A percentile compares a stretch with the other conserved stretches of the same genome.
phyloP scores from a whole-genome alignment of 2,888 invertebrate genomes.

The Catotricha subobsoleta region DNA sequence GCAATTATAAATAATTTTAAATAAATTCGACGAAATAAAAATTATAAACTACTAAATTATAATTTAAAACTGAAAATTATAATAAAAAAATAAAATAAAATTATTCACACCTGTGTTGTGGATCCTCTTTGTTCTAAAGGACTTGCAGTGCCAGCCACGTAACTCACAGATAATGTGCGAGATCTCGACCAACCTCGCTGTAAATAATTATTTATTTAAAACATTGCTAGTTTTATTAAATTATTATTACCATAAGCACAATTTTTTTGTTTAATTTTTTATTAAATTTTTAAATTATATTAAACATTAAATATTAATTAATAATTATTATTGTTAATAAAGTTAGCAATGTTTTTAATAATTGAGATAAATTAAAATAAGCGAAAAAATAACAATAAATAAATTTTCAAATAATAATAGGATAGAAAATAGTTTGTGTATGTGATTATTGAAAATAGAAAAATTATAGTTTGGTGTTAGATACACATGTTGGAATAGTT shows the following conservation, averaged over 20 bases:
- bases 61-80: constrained; percentile 3
- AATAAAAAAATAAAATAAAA: not conserved
- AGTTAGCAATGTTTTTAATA: not conserved
- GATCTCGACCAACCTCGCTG: constrained; percentile 75
- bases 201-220: constrained; percentile 18
- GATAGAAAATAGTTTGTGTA: too few relatives aligned
- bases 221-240: constrained; percentile 6
- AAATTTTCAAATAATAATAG: too few relatives aligned
- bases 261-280: too few relatives aligned
- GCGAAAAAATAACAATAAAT: not conserved
- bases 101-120: constrained; percentile 38
- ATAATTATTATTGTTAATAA: not conserved
- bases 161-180: constrained; percentile 75
- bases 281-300: too few relatives aligned
- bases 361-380: not conserved
- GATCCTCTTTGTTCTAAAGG: constrained; percentile 61
- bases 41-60: not conserved
- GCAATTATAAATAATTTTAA: too few relatives aligned
- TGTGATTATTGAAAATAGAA: too few relatives aligned
- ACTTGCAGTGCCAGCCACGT: constrained; percentile 57
- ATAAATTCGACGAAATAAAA: too few relatives aligned
- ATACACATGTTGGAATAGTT: too few relatives aligned
- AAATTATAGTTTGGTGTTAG: too few relatives aligned
- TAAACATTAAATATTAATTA: not conserved
- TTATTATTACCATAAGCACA: too few relatives aligned